Conservation (phyloP, 2,113 vertebrate species). For the Cettia cetti region DNA sequence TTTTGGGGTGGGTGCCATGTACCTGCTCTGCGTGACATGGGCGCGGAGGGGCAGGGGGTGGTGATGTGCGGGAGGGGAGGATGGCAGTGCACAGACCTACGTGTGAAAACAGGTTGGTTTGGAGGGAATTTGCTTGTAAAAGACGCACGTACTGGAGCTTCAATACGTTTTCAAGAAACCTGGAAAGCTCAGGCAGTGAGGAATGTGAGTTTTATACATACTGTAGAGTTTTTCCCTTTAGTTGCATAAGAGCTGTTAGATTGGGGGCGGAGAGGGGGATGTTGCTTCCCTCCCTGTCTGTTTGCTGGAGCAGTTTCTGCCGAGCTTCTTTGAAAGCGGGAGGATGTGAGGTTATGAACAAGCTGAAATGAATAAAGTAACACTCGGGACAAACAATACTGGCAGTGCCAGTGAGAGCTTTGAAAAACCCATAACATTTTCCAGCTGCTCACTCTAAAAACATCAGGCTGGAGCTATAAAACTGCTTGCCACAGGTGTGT, state of each 20-base stretch:
- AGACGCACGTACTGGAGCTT: neutral
- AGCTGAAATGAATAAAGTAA: constrained; percentile 12
- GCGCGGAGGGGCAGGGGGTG: accelerated
- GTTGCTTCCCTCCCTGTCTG: accelerated
- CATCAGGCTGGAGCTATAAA: constrained; percentile 29
- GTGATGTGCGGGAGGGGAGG: neutral
- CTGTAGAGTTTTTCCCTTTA: neutral
- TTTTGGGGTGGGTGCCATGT: neutral
- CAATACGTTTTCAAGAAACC: neutral
- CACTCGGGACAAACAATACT: neutral
- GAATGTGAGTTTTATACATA: neutral
- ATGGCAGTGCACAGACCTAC: accelerated
- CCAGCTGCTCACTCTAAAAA: constrained; percentile 45
- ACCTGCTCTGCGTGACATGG: neutral
- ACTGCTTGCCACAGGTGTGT: constrained; percentile 26
- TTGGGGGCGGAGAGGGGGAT: neutral
- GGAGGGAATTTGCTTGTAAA: neutral
- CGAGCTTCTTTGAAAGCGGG: neutral
- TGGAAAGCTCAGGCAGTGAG: neutral
- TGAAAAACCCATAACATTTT: constrained; percentile 24
- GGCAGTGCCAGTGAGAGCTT: constrained; percentile 49
- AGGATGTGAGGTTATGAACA: neutral
- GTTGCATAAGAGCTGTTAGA: neutral
- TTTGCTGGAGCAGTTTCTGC: neutral
- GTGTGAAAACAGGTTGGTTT: neutral